Evolutionary conservation across 2,113 vertebrate species (phyloP), one percentile per base, ranked within the genome.

Genomic region (Colaptes auratus): DNA sequence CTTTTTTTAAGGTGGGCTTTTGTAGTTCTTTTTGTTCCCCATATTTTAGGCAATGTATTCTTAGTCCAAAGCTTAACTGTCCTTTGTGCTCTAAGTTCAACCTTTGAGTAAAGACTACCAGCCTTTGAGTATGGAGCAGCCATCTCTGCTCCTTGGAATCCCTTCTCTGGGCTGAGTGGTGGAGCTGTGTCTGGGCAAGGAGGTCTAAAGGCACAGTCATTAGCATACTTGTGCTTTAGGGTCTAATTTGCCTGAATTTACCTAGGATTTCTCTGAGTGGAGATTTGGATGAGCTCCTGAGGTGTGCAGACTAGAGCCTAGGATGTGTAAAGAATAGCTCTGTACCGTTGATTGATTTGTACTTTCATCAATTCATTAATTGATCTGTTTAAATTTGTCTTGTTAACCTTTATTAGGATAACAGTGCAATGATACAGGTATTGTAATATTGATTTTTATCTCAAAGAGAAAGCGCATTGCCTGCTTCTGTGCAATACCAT

Each of bases 151-250:
- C 13, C 39, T 50, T 66, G 33, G 3, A 13, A n/a, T 48, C 21
- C 3, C 28, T 53, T 35, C 33, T 33, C 8, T 70, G 56, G n/a
- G 9, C 4, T 55, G 7, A 67, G 21, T 31, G 13, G 36, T 77
- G 5, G 9, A 33, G 3, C 3, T 61, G 21, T 50, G 44, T 36
- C 58, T 35, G 13, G 11, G 8, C 0, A 3, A 20, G 24, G 20
- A 28, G 50, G 23, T 52, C 12, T 23, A 24, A 15, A 59, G 28
- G 12, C n/a, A 30, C 0, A 0, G 15, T 59, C 25, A 60, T 79
- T 24, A 65, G 15, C 25, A 39, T 25, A 42, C 36, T 23, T 65
- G 63, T 75, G 15, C 35, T 70, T 70, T 79, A 28, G n/a, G 4
- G 3, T 60, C 5, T 42, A 59, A 74, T 65, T 83, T 83, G 36